These are phyloP conservation scores for Drosophila sordidula DNA, from an alignment of 2,888 invertebrate species.

Conservation along the genomic window DNA sequence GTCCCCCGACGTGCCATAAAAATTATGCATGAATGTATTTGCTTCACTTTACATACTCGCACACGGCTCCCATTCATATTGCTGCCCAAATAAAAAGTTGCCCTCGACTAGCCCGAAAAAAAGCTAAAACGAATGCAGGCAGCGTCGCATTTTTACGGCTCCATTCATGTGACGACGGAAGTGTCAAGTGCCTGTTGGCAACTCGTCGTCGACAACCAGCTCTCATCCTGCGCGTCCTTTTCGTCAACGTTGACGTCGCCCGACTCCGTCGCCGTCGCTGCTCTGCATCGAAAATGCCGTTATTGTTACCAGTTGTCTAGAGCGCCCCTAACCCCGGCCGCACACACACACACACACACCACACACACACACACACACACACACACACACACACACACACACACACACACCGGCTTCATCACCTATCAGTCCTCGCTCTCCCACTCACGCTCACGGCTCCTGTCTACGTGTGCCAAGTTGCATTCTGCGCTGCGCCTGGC, in stretches of 20 bases:
- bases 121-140: conserved; percentile 50
- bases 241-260: conserved; percentile 62
- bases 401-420: conserved; percentile 6
- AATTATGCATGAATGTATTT: conserved; percentile 81
- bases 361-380: conserved; percentile 37
- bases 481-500: conserved; percentile 45
- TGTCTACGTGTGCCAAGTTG: conserved; percentile 63
- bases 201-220: conserved; percentile 77
- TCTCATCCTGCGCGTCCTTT: conserved; percentile 72
- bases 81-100: conserved; percentile 76
- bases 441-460: conserved; percentile 9
- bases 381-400: conserved; percentile 28
- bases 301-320: conserved; percentile 80
- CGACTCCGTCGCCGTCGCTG: conserved; percentile 8
- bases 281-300: conserved; percentile 78
- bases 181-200: conserved; percentile 81
- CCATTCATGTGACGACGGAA: conserved; percentile 81
- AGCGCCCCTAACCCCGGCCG: conserved; percentile 22
- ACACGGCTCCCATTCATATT: conserved; percentile 44
- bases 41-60: conserved; percentile 61
- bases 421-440: conserved; percentile 5
- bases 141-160: conserved; percentile 81
- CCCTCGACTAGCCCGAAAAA: conserved; percentile 68
- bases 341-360: conserved; percentile 16
- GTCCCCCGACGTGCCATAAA: conserved; percentile 67